Evolutionary conservation across 2,797 vertebrate genomes (phyloP).

Genomic region (Lacerta agilis): DNA sequence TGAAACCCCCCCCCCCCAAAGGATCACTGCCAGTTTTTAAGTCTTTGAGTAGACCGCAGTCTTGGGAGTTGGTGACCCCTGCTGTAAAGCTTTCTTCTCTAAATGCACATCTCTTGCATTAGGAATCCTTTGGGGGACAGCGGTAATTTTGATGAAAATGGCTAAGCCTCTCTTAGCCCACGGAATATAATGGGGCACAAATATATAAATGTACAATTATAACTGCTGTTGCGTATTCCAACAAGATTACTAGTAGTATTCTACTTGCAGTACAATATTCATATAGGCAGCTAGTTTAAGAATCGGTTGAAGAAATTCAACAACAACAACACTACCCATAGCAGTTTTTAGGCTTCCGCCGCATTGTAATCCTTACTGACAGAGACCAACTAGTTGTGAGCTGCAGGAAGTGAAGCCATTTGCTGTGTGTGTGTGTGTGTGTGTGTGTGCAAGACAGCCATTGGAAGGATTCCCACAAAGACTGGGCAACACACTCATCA

Average conservation of each 20-base stretch:
- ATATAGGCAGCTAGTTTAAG: neutral
- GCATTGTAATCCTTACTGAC: neutral
- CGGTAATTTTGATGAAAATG: neutral
- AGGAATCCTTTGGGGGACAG: neutral
- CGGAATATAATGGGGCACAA: neutral
- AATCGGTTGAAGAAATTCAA: neutral
- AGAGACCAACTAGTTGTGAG: neutral
- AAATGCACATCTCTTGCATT: neutral
- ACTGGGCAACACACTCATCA: neutral
- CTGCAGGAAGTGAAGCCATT: neutral
- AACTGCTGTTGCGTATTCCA: neutral
- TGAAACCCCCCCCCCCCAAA: no score
- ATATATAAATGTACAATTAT: neutral
- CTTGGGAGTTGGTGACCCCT: neutral
- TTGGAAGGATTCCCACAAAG: neutral
- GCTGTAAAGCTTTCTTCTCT: neutral
- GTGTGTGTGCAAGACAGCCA: neutral
- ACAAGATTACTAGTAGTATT: neutral
- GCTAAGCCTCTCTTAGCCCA: neutral
- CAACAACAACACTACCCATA: neutral
- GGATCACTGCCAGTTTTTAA: no score
- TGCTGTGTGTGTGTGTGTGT: no score
- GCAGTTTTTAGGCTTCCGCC: neutral
- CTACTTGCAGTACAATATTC: neutral
- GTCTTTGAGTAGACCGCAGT: no score